These are phyloP conservation scores for Neopipo cinnamomea DNA, from an alignment of 2,113 vertebrate species.

Conservation along the genomic window DNA sequence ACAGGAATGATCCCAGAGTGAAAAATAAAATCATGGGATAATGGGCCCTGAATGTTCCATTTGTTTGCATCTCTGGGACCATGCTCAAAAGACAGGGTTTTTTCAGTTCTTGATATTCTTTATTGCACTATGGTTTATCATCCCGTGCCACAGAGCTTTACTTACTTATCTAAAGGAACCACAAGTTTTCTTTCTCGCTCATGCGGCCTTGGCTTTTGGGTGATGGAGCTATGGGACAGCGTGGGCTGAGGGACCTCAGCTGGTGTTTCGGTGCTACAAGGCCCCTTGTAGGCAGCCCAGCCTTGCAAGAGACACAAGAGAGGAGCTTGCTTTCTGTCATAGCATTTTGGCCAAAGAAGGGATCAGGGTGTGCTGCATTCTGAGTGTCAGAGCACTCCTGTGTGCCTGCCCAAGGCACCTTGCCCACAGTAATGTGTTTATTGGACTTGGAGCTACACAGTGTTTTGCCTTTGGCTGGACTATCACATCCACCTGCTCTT, in stretches of 20 bases:
- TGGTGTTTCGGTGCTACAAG: too few relatives aligned
- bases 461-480: not conserved
- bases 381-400: not conserved
- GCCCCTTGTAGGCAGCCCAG: too few relatives aligned
- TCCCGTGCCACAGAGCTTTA: not conserved
- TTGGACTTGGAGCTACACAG: not conserved
- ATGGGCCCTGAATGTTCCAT: not conserved
- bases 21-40: conserved; percentile 34
- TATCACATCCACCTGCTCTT: not conserved
- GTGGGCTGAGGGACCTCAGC: too few relatives aligned
- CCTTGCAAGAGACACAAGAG: not conserved
- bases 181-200: not conserved
- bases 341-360: not conserved
- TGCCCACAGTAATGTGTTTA: not conserved
- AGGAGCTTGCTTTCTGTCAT: not conserved
- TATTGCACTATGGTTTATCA: not conserved
- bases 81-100: not conserved
- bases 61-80: not conserved
- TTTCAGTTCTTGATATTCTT: not conserved
- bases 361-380: not conserved
- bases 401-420: not conserved
- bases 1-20: conserved; percentile 25
- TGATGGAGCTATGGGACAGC: not conserved
- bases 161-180: not conserved
- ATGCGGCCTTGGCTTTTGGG: not conserved